phyloP scores from a whole-genome alignment of 2,888 invertebrate genomes.

The Drosophila trichaetosa region DNA sequence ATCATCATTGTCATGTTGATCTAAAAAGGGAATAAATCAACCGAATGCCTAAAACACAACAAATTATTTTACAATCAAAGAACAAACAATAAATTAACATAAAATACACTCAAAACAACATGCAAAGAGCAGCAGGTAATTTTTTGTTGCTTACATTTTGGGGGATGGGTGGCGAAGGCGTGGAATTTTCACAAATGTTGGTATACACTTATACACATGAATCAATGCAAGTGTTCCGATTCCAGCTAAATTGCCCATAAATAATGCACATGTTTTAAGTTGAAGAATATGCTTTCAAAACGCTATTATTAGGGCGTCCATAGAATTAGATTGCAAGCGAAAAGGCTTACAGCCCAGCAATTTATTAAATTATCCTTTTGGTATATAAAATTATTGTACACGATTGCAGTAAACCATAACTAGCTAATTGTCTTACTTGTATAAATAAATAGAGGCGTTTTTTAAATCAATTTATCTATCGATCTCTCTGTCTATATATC shows the following conservation, averaged over 20 bases:
- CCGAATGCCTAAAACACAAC: conserved; percentile 5
- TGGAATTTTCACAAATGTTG: background rate
- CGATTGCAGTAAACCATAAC: background rate
- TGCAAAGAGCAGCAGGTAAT: conserved; percentile 49
- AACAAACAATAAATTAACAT: conserved; percentile 1
- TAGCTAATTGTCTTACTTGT: background rate
- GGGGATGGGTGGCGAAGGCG: background rate
- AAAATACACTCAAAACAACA: conserved; percentile 3
- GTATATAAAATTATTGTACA: background rate
- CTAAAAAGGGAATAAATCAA: conserved; percentile 17
- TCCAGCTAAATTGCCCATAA: background rate
- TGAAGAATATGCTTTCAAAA: background rate
- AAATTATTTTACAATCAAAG: background rate
- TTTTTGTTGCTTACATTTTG: conserved; percentile 27
- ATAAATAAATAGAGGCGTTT: background rate
- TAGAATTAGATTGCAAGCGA: background rate
- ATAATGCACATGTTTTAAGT: background rate
- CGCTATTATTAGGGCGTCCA: background rate
- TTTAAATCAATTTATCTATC: background rate
- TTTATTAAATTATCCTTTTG: background rate
- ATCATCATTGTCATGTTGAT: conserved; percentile 68
- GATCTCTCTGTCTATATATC: background rate
- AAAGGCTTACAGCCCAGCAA: background rate
- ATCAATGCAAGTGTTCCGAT: background rate
- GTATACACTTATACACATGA: background rate